Conservation (phyloP, 2,113 vertebrate genomes). For the Trogon surrucura region DNA sequence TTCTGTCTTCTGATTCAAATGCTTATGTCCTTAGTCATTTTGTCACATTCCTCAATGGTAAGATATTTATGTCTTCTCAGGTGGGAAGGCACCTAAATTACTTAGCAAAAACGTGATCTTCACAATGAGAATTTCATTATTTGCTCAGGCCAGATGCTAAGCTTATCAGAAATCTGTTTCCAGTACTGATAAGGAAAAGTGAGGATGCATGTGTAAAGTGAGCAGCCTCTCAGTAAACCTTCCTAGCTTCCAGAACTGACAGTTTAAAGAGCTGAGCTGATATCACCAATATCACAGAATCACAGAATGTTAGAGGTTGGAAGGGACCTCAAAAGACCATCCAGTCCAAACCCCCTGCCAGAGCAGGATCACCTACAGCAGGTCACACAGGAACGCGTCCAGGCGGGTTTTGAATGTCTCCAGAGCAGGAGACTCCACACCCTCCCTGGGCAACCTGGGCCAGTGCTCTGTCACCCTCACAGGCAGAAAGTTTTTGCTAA, state of each 20-base stretch:
- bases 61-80: neutral
- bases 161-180: neutral
- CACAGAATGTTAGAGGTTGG: no score
- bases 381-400: no score
- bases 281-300: neutral
- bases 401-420: no score
- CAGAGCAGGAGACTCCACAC: no score
- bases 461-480: no score
- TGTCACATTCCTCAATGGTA: neutral
- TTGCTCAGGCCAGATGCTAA: conserved; percentile 13
- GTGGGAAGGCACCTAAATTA: neutral
- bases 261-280: neutral
- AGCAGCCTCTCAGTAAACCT: neutral
- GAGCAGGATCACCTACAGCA: no score
- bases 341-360: no score
- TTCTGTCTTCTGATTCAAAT: neutral
- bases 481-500: no score
- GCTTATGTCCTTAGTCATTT: neutral
- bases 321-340: no score
- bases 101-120: neutral
- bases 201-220: neutral
- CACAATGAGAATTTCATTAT: neutral
- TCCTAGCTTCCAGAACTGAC: neutral
- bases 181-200: neutral
- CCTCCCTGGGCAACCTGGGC: no score